Percentiles rank a stretch among this genome's conserved stretches.
phyloP scores from a whole-genome alignment of 2,797 vertebrate genomes.

The Somateria mollissima region DNA sequence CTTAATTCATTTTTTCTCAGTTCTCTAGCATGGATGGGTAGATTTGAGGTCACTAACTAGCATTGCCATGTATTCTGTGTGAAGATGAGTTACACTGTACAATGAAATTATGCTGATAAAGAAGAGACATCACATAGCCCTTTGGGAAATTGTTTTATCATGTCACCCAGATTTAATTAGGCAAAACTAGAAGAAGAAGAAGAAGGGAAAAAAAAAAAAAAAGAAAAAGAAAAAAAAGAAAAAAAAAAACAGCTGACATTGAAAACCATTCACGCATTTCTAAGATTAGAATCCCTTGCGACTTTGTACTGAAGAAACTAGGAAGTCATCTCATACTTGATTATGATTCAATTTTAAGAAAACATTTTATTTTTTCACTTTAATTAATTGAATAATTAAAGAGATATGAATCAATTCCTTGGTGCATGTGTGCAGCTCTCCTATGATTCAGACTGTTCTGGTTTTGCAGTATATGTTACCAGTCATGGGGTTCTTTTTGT shows the following conservation, averaged over 20 bases:
- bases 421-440: neutral
- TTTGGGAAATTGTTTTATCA: neutral
- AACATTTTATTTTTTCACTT: neutral
- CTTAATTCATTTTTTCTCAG: neutral
- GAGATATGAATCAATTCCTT: neutral
- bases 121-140: neutral
- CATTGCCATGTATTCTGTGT: neutral
- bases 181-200: neutral
- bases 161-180: conserved; percentile 24
- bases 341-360: neutral
- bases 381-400: neutral
- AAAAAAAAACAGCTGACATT: neutral
- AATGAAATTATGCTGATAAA: conserved; percentile 10
- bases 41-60: neutral
- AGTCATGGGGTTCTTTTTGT: neutral
- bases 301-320: neutral
- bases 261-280: neutral
- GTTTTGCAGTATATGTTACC: neutral
- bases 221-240: fast-evolving
- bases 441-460: neutral
- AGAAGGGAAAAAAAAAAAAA: fast-evolving
- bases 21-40: neutral
- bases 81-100: neutral
- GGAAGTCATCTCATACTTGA: neutral
- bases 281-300: neutral